phyloP scores from a whole-genome alignment of 1,140 invertebrate genomes.

The Sweltsa coloradensis region DNA sequence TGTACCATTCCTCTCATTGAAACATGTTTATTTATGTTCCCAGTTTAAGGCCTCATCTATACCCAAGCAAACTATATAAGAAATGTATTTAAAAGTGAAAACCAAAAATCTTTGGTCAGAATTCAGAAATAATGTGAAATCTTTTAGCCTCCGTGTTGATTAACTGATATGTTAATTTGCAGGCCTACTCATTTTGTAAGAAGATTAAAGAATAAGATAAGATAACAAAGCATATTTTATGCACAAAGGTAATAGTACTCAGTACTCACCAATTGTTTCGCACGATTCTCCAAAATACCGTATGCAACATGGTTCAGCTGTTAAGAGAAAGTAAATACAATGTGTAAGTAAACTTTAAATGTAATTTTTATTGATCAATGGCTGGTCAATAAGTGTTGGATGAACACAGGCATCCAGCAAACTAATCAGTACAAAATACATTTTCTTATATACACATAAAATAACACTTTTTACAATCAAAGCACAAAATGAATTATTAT shows the following conservation, averaged over 20 bases:
- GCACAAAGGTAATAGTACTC: conserved; percentile 3
- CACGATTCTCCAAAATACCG: conserved; percentile 57
- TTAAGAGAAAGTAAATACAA: conserved; percentile 19
- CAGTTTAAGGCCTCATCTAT: too few species aligned
- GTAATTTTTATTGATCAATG: background rate
- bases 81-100: conserved; percentile 6
- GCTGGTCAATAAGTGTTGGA: too few species aligned
- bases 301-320: conserved; percentile 73
- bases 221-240: too few species aligned
- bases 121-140: too few species aligned
- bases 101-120: too few species aligned
- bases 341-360: conserved; percentile 1
- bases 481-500: background rate
- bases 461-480: background rate
- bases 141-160: too few species aligned
- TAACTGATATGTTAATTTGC: too few species aligned
- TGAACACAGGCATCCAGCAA: background rate
- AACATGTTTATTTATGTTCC: too few species aligned
- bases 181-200: too few species aligned
- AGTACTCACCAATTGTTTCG: conserved; percentile 51
- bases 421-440: background rate
- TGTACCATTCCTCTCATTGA: too few species aligned
- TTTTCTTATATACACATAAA: background rate
- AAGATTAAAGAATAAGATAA: too few species aligned
- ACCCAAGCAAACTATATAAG: too few species aligned